Conservation (phyloP, 2,797 vertebrate species). For the Phrynocephalus forsythii region DNA sequence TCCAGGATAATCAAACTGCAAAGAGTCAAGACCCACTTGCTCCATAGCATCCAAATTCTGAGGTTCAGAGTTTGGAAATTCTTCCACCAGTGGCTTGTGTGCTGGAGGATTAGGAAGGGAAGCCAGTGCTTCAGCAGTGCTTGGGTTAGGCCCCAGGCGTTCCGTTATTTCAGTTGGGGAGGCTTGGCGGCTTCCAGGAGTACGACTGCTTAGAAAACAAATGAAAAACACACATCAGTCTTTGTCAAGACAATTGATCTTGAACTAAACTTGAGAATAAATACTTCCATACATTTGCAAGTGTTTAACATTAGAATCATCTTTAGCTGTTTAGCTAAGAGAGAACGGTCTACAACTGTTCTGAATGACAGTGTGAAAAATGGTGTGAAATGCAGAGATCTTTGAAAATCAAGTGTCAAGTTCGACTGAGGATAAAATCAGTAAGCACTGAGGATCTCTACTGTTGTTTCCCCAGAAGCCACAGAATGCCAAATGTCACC, state of each 20-base stretch:
- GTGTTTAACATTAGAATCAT: not conserved
- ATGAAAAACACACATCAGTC: not conserved
- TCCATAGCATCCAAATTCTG: conserved; percentile 96
- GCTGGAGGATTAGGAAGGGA: conserved; percentile 87
- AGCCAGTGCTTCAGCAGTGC: conserved; percentile 88
- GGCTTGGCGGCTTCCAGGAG: conserved; percentile 94
- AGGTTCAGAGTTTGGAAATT: conserved; percentile 93
- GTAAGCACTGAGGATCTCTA: not conserved
- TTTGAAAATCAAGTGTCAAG: not conserved
- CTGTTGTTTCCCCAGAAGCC: not conserved
- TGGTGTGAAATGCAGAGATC: not conserved
- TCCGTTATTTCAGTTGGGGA: conserved; percentile 97
- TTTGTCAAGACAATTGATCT: not conserved
- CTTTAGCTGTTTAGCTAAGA: not conserved
- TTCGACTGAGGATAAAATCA: not conserved
- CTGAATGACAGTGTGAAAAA: not conserved
- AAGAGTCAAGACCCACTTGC: conserved; percentile 93
- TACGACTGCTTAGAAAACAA: conserved; percentile 81
- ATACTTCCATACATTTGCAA: not conserved
- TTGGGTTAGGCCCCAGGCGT: conserved; percentile 89
- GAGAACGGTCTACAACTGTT: not conserved
- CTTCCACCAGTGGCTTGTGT: conserved; percentile 89
- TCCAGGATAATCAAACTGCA: conserved; percentile 97
- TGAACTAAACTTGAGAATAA: not conserved
- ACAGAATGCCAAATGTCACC: not conserved